Conservation (phyloP, 1,140 invertebrate species). For the Frieseomelitta varia region DNA sequence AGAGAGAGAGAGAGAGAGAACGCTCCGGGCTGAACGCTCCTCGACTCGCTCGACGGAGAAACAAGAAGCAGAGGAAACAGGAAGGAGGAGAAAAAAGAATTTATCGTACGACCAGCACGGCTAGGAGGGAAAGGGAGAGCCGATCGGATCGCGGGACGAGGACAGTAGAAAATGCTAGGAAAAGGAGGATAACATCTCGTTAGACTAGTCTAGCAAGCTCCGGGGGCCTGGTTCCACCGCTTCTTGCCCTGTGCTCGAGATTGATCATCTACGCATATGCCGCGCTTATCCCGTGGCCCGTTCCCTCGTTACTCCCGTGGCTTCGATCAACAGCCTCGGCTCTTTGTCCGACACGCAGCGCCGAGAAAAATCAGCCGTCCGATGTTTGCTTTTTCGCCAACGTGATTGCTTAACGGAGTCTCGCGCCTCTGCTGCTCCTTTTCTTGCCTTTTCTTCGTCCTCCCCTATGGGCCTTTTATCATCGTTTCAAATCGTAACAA, state of each 20-base stretch:
- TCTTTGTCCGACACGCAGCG: slow-evolving; percentile 25
- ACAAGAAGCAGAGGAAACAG: slow-evolving; percentile 28
- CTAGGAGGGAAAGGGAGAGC: not conserved
- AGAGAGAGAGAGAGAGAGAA: not conserved
- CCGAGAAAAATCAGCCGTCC: slow-evolving; percentile 49
- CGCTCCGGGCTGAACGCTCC: not conserved
- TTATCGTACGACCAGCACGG: not conserved
- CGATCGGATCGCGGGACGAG: slow-evolving; percentile 55
- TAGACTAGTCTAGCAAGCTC: slow-evolving; percentile 69
- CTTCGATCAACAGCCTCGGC: slow-evolving; percentile 38
- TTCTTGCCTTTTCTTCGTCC: not conserved
- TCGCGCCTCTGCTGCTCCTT: not conserved
- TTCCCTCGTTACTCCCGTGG: slow-evolving; percentile 10
- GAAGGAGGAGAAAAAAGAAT: not conserved
- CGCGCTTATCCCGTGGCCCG: slow-evolving; percentile 17
- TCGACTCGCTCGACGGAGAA: not conserved
- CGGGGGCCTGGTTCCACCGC: slow-evolving; percentile 43
- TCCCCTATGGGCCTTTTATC: not conserved
- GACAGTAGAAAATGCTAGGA: slow-evolving; percentile 63
- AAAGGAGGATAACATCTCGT: slow-evolving; percentile 68
- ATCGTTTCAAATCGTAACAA: not conserved
- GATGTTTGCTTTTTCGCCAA: slow-evolving; percentile 17
- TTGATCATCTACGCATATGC: slow-evolving; percentile 62
- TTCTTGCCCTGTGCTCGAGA: slow-evolving; percentile 64
- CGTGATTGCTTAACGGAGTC: slow-evolving; percentile 4